Conservation (phyloP, 2,797 vertebrate species). For the Notolabrus celidotus region DNA sequence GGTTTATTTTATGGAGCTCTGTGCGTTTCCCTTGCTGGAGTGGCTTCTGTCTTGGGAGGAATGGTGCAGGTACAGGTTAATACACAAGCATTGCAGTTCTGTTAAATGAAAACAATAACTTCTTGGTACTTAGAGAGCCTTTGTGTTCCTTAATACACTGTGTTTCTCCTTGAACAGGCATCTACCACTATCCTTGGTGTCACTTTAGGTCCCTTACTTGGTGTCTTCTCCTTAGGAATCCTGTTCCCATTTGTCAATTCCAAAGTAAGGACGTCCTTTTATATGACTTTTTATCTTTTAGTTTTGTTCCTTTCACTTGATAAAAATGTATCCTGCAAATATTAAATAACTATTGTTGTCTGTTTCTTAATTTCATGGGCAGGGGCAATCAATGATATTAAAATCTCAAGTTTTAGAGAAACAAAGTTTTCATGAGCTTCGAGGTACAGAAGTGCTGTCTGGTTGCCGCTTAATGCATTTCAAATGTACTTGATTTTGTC, state of each 20-base stretch:
- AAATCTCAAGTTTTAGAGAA: neutral
- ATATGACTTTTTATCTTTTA: neutral
- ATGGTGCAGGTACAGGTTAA: conserved; percentile 87
- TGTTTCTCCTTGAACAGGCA: conserved; percentile 66
- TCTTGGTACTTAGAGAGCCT: too few species aligned
- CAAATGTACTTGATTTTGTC: too few species aligned
- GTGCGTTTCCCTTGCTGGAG: conserved; percentile 91
- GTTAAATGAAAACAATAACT: too few species aligned
- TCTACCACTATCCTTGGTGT: conserved; percentile 65
- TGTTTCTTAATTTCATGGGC: too few species aligned
- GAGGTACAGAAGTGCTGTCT: conserved; percentile 87
- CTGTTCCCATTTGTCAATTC: conserved; percentile 82
- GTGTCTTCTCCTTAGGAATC: conserved; percentile 81
- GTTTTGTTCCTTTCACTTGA: too few species aligned
- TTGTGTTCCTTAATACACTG: too few species aligned
- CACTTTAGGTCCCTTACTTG: conserved; percentile 82
- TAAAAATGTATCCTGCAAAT: too few species aligned
- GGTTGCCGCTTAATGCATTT: too few species aligned
- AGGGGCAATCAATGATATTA: too few species aligned
- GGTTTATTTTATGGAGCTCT: conserved; percentile 89
- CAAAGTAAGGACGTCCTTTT: conserved; percentile 71
- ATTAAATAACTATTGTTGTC: too few species aligned
- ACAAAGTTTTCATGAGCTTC: neutral
- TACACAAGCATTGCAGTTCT: neutral
- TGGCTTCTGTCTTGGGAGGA: conserved; percentile 90